These are phyloP conservation scores for Iguana delicatissima DNA, from an alignment of 2,797 vertebrate species.

Conservation along the genomic window DNA sequence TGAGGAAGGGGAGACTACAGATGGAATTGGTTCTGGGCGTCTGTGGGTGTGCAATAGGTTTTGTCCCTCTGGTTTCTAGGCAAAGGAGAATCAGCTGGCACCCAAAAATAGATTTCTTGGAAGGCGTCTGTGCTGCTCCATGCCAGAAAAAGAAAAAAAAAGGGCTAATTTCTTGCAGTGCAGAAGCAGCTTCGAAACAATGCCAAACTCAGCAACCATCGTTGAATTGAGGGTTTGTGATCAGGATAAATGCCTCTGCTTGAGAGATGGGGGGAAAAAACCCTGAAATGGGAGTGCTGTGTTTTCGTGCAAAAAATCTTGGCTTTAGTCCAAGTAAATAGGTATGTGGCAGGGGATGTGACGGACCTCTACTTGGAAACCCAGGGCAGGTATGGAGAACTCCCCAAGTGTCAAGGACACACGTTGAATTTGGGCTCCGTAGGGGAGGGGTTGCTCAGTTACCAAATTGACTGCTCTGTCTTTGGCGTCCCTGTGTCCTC, in stretches of 20 bases:
- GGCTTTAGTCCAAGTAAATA: no score
- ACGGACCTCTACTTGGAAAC: neutral
- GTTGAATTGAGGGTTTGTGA: neutral
- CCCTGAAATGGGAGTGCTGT: no score
- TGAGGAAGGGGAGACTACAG: conserved; percentile 33
- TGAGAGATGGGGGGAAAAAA: neutral
- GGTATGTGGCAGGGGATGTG: neutral
- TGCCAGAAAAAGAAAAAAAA: conserved; percentile 7
- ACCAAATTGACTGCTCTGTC: no score
- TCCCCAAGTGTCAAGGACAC: no score
- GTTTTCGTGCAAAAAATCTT: no score
- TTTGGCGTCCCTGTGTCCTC: no score
- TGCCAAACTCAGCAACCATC: neutral
- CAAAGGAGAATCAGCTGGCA: conserved; percentile 4
- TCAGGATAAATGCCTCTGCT: neutral
- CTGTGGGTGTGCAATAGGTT: neutral
- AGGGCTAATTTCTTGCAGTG: conserved; percentile 26
- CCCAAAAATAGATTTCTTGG: conserved; percentile 52
- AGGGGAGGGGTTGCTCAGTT: no score
- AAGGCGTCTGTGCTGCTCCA: conserved; percentile 24
- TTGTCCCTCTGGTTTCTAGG: conserved; percentile 40
- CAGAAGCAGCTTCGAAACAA: conserved; percentile 18
- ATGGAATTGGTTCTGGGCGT: neutral
- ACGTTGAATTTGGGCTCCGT: no score
- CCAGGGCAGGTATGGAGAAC: neutral